Percentiles rank a stretch among this genome's conserved stretches.
Conservation (phyloP, 1,140 invertebrate species). For the Dreissena rostriformis region DNA sequence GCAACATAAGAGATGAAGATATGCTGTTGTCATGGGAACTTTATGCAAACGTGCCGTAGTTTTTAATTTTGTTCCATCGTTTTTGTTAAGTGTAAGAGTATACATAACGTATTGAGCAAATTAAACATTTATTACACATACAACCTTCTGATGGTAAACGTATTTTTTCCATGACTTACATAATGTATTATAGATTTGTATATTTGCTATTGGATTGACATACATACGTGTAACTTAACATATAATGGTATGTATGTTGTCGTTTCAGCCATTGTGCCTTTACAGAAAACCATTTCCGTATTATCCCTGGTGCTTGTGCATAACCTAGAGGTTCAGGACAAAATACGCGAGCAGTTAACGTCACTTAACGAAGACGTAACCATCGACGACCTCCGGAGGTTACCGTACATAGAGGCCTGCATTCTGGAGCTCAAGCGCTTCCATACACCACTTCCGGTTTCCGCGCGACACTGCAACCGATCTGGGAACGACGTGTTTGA, state of each 20-base stretch:
- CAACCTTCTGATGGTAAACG: no score
- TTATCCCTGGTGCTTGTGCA: conserved; percentile 47
- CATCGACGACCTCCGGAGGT: conserved; percentile 3
- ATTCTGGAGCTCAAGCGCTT: conserved; percentile 54
- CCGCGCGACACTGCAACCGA: conserved; percentile 29
- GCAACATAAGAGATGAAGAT: no score
- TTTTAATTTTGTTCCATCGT: no score
- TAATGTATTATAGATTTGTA: no score
- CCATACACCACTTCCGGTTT: conserved; percentile 48
- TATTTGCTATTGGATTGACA: no score
- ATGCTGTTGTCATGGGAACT: no score
- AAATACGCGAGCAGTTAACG: conserved; percentile 22
- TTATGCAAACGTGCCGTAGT: no score
- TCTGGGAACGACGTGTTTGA: conserved; percentile 34
- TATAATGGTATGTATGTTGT: conserved; percentile 1
- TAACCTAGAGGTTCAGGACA: conserved; percentile 34
- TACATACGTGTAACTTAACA: no score
- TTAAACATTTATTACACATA: no score
- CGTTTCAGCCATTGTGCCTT: conserved; percentile 47
- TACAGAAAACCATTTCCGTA: conserved; percentile 37
- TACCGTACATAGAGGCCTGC: conserved; percentile 49
- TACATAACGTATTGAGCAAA: no score
- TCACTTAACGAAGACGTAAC: not conserved
- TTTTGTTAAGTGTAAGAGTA: no score
- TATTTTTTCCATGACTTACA: no score